phyloP scores from a whole-genome alignment of 2,797 vertebrate genomes.

The Notamacropus eugenii region DNA sequence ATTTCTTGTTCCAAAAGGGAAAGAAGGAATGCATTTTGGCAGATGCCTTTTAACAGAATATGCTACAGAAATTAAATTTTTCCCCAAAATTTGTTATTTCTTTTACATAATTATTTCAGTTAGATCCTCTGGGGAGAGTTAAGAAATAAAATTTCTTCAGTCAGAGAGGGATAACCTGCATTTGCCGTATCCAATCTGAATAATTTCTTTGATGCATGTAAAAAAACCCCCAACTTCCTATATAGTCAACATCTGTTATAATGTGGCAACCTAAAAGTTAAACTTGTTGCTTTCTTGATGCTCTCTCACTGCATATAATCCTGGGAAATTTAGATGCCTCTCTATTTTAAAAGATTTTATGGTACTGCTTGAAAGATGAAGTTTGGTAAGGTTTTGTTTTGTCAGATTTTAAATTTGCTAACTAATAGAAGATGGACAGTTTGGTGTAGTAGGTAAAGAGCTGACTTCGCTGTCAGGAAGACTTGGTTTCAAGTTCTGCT shows the following conservation, averaged over 20 bases:
- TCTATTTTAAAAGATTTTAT: slow-evolving; percentile 27
- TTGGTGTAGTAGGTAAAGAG: neutral
- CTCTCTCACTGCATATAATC: neutral
- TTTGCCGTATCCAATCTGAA: slow-evolving; percentile 41
- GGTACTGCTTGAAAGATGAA: slow-evolving; percentile 11
- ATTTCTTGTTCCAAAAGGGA: slow-evolving; percentile 39
- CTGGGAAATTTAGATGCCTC: neutral
- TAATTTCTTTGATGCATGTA: slow-evolving; percentile 48
- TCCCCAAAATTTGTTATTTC: slow-evolving; percentile 19
- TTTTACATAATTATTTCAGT: slow-evolving; percentile 40
- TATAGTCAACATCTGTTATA: slow-evolving; percentile 60
- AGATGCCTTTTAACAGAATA: slow-evolving; percentile 50
- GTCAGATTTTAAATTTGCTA: slow-evolving; percentile 5
- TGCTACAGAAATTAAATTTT: slow-evolving; percentile 21
- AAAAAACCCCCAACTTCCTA: slow-evolving; percentile 33
- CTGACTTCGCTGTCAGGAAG: neutral
- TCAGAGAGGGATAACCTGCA: slow-evolving; percentile 46
- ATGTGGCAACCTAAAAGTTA: slow-evolving; percentile 46
- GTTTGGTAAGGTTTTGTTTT: neutral
- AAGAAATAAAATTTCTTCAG: slow-evolving; percentile 46
- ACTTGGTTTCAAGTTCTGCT: neutral
- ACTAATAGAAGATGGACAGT: neutral
- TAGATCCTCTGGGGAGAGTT: slow-evolving; percentile 37
- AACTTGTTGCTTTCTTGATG: slow-evolving; percentile 55
- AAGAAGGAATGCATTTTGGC: slow-evolving; percentile 37